Evolutionary conservation across 2,888 invertebrate species (phyloP).

Genomic region (Sinotaia quadrata): DNA sequence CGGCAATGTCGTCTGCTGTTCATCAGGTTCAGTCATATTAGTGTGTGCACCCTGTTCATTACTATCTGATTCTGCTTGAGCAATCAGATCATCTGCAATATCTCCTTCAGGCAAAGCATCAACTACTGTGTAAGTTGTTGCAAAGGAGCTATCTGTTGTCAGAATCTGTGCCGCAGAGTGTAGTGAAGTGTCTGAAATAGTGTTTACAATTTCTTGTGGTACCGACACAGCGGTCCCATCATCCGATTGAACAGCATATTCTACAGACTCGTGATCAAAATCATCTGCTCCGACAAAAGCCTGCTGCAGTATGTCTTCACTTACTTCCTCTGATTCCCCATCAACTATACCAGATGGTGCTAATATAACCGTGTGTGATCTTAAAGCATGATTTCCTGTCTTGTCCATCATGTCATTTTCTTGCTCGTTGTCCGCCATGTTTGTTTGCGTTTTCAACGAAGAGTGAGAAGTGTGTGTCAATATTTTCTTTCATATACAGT

Average conservation of each 20-base stretch:
- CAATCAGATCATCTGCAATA: slow-evolving; percentile 28
- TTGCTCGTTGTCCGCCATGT: slow-evolving; percentile 63
- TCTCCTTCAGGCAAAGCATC: slow-evolving; percentile 21
- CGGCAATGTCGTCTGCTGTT: slow-evolving; percentile 4
- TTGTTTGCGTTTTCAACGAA: slow-evolving; percentile 46
- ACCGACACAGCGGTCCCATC: slow-evolving; percentile 26
- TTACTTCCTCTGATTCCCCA: slow-evolving; percentile 40
- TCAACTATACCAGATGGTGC: slow-evolving; percentile 31
- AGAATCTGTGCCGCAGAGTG: slow-evolving; percentile 29
- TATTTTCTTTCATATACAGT: slow-evolving; percentile 15
- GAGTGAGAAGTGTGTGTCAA: slow-evolving; percentile 5
- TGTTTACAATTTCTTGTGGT: slow-evolving; percentile 35
- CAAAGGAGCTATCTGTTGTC: slow-evolving; percentile 33
- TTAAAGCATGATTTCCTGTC: slow-evolving; percentile 36
- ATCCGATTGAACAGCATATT: slow-evolving; percentile 27
- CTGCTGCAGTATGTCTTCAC: slow-evolving; percentile 63
- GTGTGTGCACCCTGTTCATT: slow-evolving; percentile 26
- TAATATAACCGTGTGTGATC: slow-evolving; percentile 36
- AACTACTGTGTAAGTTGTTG: slow-evolving; percentile 33
- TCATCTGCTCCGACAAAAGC: slow-evolving; percentile 62
- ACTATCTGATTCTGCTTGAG: slow-evolving; percentile 17
- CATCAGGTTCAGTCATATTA: slow-evolving; percentile 15
- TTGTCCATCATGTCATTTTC: slow-evolving; percentile 45
- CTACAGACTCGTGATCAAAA: slow-evolving; percentile 33
- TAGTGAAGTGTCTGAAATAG: slow-evolving; percentile 26